Conservation (phyloP, 1,140 invertebrate species). For the Drosophila busckii region DNA sequence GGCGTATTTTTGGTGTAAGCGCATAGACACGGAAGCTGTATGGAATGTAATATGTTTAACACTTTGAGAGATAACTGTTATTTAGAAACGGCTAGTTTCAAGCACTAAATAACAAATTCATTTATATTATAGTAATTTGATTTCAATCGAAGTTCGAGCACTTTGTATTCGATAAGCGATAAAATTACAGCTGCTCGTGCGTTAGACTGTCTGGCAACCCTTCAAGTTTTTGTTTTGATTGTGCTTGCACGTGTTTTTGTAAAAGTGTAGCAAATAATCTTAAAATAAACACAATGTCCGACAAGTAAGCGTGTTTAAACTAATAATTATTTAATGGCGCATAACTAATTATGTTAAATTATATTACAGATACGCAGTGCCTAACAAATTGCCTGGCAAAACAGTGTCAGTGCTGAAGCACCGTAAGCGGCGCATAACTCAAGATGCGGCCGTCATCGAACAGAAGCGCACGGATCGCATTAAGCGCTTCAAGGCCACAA, state of each 20-base stretch:
- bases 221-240: slow-evolving; percentile 61
- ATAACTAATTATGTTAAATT: not conserved
- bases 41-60: too few species aligned
- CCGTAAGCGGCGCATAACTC: slow-evolving; percentile 67
- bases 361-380: slow-evolving; percentile 71
- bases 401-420: slow-evolving; percentile 73
- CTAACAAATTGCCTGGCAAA: slow-evolving; percentile 78
- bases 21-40: too few species aligned
- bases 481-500: slow-evolving; percentile 33
- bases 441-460: slow-evolving; percentile 64
- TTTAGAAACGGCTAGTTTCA: too few species aligned
- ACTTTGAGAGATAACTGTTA: too few species aligned
- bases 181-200: not conserved
- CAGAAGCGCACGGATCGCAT: slow-evolving; percentile 57
- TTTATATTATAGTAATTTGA: too few species aligned
- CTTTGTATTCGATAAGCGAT: too few species aligned
- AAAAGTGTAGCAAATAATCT: slow-evolving; percentile 13
- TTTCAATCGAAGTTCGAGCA: slow-evolving; percentile 4
- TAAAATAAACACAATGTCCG: slow-evolving; percentile 48
- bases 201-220: slow-evolving; percentile 13
- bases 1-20: too few species aligned
- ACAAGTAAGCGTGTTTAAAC: slow-evolving; percentile 49
- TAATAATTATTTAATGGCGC: not conserved
- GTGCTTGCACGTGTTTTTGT: slow-evolving; percentile 48
- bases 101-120: too few species aligned